Evolutionary conservation across 2,888 invertebrate genomes (phyloP), one percentile per base, ranked within the genome.

Genomic region (Argyra leucocephala): DNA sequence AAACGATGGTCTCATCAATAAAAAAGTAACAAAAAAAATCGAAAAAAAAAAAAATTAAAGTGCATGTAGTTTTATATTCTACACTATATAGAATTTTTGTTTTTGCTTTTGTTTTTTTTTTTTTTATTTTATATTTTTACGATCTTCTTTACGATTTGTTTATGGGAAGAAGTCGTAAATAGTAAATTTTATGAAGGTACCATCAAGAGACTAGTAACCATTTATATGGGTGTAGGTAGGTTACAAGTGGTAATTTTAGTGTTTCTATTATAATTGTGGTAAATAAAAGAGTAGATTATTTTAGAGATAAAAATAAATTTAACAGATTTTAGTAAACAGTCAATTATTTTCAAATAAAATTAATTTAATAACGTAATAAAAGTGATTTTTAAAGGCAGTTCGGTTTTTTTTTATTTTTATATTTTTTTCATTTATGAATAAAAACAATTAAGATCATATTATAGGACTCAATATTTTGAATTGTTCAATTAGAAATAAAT

Each of bases 31-130:
- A 48, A 18, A 18, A 31, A 6, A 26, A 31, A 31, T 10, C 12
- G 31, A 31, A 31, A 31, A 31, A 10, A 31, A 31, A 31, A 31
- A 31, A 3, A 31, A 31, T 6, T 26, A 31, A 31, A 31, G 31
- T 31, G 31, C 31, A 31, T 31, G 12, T 26, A 26, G 26, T n/a
- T n/a, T n/a, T n/a, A n/a, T n/a, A n/a, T n/a, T n/a, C n/a, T n/a
- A n/a, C n/a, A n/a, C n/a, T n/a, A 26, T 26, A 26, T 26, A 26
- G 26, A 6, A 68, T 63, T 68, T 73, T 73, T 71, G 68, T 67
- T 71, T 67, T 60, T 48, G 23, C 57, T 57, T 26, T 61, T 63
- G 61, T 65, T 63, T 60, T 62, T 64, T 31, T 48, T 48, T 48
- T 18, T 48, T 48, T n/a, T 48, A 15, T 9, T 18, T 15, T 6